Conservation (phyloP, 2,888 invertebrate species). For the Micoletzkya japonica region DNA sequence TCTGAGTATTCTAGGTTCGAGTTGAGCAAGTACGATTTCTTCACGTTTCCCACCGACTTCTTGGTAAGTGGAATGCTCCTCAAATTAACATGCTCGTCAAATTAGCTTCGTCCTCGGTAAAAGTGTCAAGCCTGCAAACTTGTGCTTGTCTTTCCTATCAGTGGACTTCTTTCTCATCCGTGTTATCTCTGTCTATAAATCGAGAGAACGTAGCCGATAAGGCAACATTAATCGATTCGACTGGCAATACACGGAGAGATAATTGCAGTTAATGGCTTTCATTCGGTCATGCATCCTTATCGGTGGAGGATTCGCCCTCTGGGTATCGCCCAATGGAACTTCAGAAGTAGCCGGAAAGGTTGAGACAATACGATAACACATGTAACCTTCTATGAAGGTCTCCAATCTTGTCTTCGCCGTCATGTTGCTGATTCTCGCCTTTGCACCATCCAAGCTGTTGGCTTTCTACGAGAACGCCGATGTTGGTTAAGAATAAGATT, state of each 20-base stretch:
- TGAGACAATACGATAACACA: too few species aligned
- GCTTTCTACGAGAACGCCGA: slow-evolving; percentile 61
- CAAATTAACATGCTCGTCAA: too few species aligned
- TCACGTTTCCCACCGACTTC: slow-evolving; percentile 59
- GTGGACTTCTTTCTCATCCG: too few species aligned
- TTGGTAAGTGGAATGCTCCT: too few species aligned
- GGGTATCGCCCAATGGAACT: slow-evolving; percentile 54
- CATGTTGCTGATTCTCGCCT: slow-evolving; percentile 58
- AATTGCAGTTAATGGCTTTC: slow-evolving; percentile 51
- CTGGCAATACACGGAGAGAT: too few species aligned
- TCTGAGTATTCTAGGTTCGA: slow-evolving; percentile 45
- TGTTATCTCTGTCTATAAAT: too few species aligned
- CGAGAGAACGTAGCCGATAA: too few species aligned
- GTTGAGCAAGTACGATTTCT: slow-evolving; percentile 55
- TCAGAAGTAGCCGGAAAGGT: slow-evolving; percentile 50
- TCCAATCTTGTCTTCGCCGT: slow-evolving; percentile 46
- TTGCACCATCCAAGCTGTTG: slow-evolving; percentile 59
- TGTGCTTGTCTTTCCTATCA: too few species aligned
- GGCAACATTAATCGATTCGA: too few species aligned
- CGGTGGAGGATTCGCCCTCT: slow-evolving; percentile 60
- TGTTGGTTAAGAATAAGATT: slow-evolving; percentile 11
- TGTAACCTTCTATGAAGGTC: slow-evolving; percentile 12
- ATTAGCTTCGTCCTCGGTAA: too few species aligned
- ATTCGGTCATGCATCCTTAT: slow-evolving; percentile 54
- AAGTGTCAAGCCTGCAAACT: too few species aligned